Base-by-base conservation (phyloP, 2,797 vertebrate genomes). In the Iguana delicatissima region DNA sequence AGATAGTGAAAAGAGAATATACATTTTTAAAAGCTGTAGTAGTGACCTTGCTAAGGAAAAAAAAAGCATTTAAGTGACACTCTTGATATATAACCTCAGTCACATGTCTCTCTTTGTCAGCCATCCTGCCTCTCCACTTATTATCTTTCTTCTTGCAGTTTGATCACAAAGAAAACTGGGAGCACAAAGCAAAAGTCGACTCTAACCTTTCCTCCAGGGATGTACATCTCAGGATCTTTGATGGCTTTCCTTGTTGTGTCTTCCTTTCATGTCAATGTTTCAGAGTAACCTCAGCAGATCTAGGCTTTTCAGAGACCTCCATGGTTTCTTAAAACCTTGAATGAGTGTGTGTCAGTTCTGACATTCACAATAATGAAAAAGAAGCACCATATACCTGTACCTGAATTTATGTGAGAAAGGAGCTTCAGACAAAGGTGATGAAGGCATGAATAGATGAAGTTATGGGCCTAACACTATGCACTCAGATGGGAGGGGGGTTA, bases 81-180 rank as follows among this genome's bases (percentile, higher is more conserved):
- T 64, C 57, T 38, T 67, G 29, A 57, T 29, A 64, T 3, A 50
- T 57, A 50, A 52, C 42, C 67, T 80, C 29, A 80, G 38, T 74
- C 67, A 55, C 29, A 35, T 50, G 4, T 72, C 84, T 85, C 50
- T 12, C 84, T 50, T 85, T 85, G 46, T 52, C 84, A 85, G 46
- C 38, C 29, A n/a, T 50, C 46, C 67, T 55, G 32, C 50, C 50
- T 52, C 46, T 72, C 32, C 24, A 73, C 67, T 85, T 85, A 50
- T 73, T 85, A 46, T 20, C 84, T n/a, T 55, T 50, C 69, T 85
- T 73, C 50, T 57, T 4, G 50, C 20, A 64, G 59, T 84, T 84
- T 84, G 82, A 84, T 84, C 59, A 13, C 67, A 24, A 42, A 85
- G 84, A 85, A 85, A 85, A 85, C 9, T 14, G 46, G 46, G 46